Conservation (phyloP, 2,113 vertebrate genomes). For the Calonectris borealis region DNA sequence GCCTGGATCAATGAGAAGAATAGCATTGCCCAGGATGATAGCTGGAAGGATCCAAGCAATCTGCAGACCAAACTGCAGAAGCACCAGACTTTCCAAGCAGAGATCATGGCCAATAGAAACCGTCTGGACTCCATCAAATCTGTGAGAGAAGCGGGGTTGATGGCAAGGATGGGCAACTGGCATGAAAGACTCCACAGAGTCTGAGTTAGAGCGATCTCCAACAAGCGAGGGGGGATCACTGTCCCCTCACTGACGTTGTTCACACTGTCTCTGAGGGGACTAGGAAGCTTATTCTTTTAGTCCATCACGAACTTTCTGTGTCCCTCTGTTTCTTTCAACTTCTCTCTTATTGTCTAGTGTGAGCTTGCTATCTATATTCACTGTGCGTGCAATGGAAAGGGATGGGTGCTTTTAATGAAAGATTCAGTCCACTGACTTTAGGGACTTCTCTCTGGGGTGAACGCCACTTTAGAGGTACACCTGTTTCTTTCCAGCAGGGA, state of each 20-base stretch:
- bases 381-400: not conserved
- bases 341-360: not conserved
- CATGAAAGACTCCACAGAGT: not conserved
- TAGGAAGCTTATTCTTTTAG: not conserved
- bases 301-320: not conserved
- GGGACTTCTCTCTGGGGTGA: not conserved
- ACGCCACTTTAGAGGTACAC: not conserved
- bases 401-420: not conserved
- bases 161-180: not conserved
- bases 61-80: conserved; percentile 83
- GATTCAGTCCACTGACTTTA: not conserved
- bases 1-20: conserved; percentile 87
- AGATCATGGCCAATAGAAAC: conserved; percentile 79
- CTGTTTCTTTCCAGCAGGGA: not conserved
- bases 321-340: not conserved
- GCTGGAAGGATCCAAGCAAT: conserved; percentile 81
- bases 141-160: conserved; percentile 56
- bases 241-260: not conserved
- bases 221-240: not conserved
- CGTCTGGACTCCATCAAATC: conserved; percentile 72
- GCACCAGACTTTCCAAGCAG: conserved; percentile 85
- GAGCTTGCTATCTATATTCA: not conserved
- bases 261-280: not conserved
- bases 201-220: not conserved
- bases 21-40: conserved; percentile 81